A percentile compares a stretch with the other conserved stretches of the same genome.
Evolutionary conservation across 1,140 invertebrate genomes (phyloP).

Genomic region (Brachystomella parvula): DNA sequence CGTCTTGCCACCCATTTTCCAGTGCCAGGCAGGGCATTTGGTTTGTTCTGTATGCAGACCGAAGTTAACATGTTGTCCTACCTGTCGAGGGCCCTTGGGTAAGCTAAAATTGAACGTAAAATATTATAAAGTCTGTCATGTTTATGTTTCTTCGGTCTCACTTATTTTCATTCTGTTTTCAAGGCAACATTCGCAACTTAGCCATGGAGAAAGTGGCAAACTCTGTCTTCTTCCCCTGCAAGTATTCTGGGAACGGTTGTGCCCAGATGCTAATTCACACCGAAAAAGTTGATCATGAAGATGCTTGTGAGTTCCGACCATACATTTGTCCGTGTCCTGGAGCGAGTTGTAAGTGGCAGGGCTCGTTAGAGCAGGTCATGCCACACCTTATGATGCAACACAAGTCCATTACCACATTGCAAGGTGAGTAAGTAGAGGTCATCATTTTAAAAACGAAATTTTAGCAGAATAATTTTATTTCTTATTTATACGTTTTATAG

Average conservation of each 20-base stretch:
- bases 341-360: slow-evolving; percentile 98
- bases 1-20: slow-evolving; percentile 90
- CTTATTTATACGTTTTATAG: slow-evolving; percentile 43
- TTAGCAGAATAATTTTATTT: slow-evolving; percentile 8
- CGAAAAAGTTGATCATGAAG: slow-evolving; percentile 96
- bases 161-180: slow-evolving; percentile 8
- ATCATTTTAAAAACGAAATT: neutral
- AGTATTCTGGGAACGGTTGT: slow-evolving; percentile 95
- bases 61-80: slow-evolving; percentile 93
- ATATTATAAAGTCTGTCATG: neutral
- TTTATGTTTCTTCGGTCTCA: neutral
- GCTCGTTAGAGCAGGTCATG: slow-evolving; percentile 92
- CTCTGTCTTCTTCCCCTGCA: slow-evolving; percentile 97
- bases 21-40: slow-evolving; percentile 78
- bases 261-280: slow-evolving; percentile 84
- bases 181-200: slow-evolving; percentile 92
- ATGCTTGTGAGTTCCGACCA: slow-evolving; percentile 92
- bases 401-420: slow-evolving; percentile 97
- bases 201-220: slow-evolving; percentile 99
- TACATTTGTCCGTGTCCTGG: slow-evolving; percentile 98
- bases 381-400: slow-evolving; percentile 93
- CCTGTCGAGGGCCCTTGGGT: slow-evolving; percentile 87
- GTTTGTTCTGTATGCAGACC: slow-evolving; percentile 92
- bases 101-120: slow-evolving; percentile 22
- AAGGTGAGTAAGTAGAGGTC: slow-evolving; percentile 52